Base-by-base conservation (phyloP, 1,140 invertebrate genomes). In the Leptonema lineaticorne region DNA sequence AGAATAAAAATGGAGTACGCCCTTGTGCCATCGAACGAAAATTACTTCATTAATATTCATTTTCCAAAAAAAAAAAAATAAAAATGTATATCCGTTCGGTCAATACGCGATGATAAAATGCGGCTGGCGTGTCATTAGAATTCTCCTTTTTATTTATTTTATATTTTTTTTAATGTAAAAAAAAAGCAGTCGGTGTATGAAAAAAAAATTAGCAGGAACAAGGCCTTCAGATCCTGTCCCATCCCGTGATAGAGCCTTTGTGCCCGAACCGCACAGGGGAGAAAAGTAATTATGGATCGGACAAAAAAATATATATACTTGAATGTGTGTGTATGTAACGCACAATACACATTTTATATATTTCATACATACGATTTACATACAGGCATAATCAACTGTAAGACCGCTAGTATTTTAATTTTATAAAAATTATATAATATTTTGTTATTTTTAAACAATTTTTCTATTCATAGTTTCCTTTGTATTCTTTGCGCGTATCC, bases 211-310 rank as follows among this genome's bases (percentile, higher is more conserved):
- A 22, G 16, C 48, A 20, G 48, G 48, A 20, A 26, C 48, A 53
- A 11, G 24, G 48, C 48, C 24, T 16, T 37, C 37, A 16, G 16
- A 14, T 16, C 37, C 37, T 41, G 37, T 41, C 37, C 37, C 37
- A 41, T 41, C 2, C 37, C 37, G 37, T 41, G 11, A 41, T 9
- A 14, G 16, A 16, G 11, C 37, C 16, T 41, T 41, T 41, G 37
- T 41, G 37, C 18, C 24, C 5, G 18, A 16, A 53, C 48, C 20
- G 22, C 48, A 53, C 24, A 53, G 11, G 24, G 48, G 48, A 20
- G 48, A 53, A 41, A 53, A 53, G 48, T 53, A 53, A 53, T 53
- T 53, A 53, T 53, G 48, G 48, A 22, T 18, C 37, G 48, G 24
- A 53, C 48, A 53, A 53, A 53, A 53, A 53, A 53, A 53, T 53